Evolutionary conservation across 2,113 vertebrate species (phyloP), one percentile per base, ranked within the genome.

Genomic region (Girardinichthys multiradiatus): DNA sequence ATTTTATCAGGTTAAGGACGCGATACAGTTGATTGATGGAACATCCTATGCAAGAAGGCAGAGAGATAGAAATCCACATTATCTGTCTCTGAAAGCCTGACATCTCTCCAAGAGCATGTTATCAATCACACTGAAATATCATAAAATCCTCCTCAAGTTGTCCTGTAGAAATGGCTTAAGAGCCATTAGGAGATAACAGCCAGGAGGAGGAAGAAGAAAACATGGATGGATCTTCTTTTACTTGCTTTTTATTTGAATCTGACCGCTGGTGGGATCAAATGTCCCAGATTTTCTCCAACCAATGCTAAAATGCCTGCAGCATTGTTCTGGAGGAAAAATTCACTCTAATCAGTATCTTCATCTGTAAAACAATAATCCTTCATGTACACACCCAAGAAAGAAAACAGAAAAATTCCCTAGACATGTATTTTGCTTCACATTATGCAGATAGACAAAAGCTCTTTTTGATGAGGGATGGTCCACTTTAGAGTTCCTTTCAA

Each of bases 1-100:
- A 93, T 95, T 93, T 92, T 86, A 91, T 79, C 85, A 72, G 87
- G 86, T 92, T 92, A 89, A 89, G 86, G 89, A 78, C 74, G 73
- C 45, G 89, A 92, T 82, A 76, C 86, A 80, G 68, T 70, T 93
- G 92, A 95, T 88, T 89, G 92, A 94, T 92, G 87, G 92, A 60
- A 71, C 72, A 83, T 92, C 87, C 87, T 91, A 92, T 85, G 80
- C 65, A 68, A 90, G 83, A 89, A 84, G 90, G 87, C 92, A 92
- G 87, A 91, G 86, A 88, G 91, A 93, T 92, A 93, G 92, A 94
- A 94, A 94, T 92, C 90, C 89, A 90, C 90, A 94, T 92, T 90
- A 93, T 93, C 90, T 68, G 74, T 90, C 91, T 92, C 85, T 91
- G 89, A 92, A 91, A 91, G 91, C 86, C 91, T 89, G 91, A 93